A percentile compares a stretch with the other conserved stretches of the same genome.
These are phyloP conservation scores for Zingel zingel DNA, from an alignment of 2,113 vertebrate genomes.

Conservation along the genomic window DNA sequence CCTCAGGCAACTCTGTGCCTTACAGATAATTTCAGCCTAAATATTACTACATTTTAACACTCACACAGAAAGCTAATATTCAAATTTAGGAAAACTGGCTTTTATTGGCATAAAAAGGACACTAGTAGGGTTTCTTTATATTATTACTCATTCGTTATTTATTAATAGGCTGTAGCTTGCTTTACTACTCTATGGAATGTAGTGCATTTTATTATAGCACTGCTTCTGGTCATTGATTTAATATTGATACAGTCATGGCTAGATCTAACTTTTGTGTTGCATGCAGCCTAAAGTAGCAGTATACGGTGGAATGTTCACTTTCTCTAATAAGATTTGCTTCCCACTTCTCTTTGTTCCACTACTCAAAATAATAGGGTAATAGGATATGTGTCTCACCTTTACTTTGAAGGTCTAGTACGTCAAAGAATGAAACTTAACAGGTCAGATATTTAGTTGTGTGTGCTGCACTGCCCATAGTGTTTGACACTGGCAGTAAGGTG, in stretches of 20 bases:
- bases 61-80: too few relatives aligned
- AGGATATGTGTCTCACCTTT: not conserved
- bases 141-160: not conserved
- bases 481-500: not conserved
- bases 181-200: not conserved
- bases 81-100: too few relatives aligned
- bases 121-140: not conserved
- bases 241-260: not conserved
- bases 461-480: not conserved
- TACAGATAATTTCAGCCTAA: too few relatives aligned
- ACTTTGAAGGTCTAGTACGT: not conserved
- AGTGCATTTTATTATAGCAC: not conserved
- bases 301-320: not conserved
- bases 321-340: not conserved
- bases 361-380: not conserved
- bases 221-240: not conserved
- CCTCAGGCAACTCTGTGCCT: too few relatives aligned
- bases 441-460: not conserved
- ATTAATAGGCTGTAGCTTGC: not conserved
- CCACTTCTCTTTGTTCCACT: not conserved
- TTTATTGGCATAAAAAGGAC: not conserved
- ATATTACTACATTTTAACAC: too few relatives aligned
- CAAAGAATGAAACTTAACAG: not conserved
- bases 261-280: not conserved
- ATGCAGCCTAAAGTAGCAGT: not conserved